A percentile compares a stretch with the other conserved stretches of the same genome.
These are phyloP conservation scores for Poecilia latipinna DNA, from an alignment of 2,113 vertebrate species.

Conservation along the genomic window DNA sequence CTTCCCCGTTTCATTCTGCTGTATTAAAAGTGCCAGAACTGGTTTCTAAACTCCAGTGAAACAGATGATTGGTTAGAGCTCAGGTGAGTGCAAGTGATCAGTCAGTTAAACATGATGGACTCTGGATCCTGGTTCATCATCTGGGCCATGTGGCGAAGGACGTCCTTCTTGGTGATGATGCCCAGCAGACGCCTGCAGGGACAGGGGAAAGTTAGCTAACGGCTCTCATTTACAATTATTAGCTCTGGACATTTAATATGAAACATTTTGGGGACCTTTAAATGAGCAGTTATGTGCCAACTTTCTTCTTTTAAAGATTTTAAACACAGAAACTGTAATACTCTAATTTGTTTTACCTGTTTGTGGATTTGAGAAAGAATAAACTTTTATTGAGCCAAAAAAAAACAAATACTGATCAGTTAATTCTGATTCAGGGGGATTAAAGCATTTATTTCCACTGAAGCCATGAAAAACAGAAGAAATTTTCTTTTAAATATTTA, in stretches of 20 bases:
- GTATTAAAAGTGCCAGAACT: not conserved
- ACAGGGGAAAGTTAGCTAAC: not conserved
- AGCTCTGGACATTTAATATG: not conserved
- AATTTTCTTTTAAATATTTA: not conserved
- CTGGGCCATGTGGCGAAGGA: constrained; percentile 97
- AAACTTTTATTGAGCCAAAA: not conserved
- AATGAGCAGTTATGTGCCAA: no score
- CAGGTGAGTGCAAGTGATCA: not conserved
- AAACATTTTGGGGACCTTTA: not conserved
- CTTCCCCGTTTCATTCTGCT: not conserved
- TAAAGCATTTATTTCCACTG: no score
- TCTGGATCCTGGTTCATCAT: constrained; percentile 99
- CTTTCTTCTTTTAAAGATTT: not conserved
- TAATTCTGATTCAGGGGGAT: no score
- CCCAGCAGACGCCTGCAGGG: constrained; percentile 78
- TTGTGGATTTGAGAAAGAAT: no score
- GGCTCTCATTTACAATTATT: not conserved
- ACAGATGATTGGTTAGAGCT: no score
- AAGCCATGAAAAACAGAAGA: no score
- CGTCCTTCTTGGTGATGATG: constrained; percentile 96
- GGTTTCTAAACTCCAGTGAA: not conserved
- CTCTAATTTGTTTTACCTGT: not conserved
- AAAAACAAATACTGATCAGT: no score
- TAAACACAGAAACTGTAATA: not conserved
- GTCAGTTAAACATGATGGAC: constrained; percentile 96